Evolutionary conservation across 2,888 invertebrate species (phyloP).

Genomic region (Zygaena filipendulae): DNA sequence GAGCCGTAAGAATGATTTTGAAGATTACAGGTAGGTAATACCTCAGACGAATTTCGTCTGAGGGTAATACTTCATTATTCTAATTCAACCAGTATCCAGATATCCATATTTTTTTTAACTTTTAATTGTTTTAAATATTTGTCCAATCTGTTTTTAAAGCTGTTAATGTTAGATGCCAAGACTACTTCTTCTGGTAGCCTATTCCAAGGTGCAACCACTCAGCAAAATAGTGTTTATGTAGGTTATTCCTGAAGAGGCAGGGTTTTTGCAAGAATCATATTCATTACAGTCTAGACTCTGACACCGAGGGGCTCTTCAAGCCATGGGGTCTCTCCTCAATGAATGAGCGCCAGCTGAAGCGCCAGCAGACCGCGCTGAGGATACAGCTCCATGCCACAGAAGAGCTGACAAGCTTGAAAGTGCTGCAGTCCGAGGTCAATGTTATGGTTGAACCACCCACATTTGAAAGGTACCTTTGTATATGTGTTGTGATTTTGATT

Average conservation of each 20-base stretch:
- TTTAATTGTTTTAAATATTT: too few relatives aligned
- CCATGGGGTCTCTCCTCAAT: conserved; percentile 18
- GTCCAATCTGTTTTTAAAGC: too few relatives aligned
- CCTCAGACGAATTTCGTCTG: too few relatives aligned
- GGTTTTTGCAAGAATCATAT: neutral
- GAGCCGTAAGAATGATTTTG: too few relatives aligned
- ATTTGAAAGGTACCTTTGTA: conserved; percentile 26
- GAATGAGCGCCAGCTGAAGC: conserved; percentile 23
- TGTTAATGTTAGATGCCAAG: too few relatives aligned
- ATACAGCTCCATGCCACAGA: conserved; percentile 39
- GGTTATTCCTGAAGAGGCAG: too few relatives aligned
- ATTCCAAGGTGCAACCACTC: too few relatives aligned
- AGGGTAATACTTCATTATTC: too few relatives aligned
- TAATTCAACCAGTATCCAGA: conserved; percentile 1
- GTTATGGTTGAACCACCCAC: conserved; percentile 30
- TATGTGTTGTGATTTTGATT: neutral
- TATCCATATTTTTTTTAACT: too few relatives aligned
- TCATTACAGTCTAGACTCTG: conserved; percentile 39
- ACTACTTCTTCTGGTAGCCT: too few relatives aligned
- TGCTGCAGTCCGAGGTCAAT: conserved; percentile 37
- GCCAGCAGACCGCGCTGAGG: conserved; percentile 21
- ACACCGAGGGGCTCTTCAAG: conserved; percentile 32
- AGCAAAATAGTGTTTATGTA: too few relatives aligned
- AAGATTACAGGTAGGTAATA: conserved; percentile 26
- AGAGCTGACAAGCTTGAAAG: conserved; percentile 36